Evolutionary conservation across 2,888 invertebrate species (phyloP), one percentile per base, ranked within the genome.

Genomic region (Altica lythri): DNA sequence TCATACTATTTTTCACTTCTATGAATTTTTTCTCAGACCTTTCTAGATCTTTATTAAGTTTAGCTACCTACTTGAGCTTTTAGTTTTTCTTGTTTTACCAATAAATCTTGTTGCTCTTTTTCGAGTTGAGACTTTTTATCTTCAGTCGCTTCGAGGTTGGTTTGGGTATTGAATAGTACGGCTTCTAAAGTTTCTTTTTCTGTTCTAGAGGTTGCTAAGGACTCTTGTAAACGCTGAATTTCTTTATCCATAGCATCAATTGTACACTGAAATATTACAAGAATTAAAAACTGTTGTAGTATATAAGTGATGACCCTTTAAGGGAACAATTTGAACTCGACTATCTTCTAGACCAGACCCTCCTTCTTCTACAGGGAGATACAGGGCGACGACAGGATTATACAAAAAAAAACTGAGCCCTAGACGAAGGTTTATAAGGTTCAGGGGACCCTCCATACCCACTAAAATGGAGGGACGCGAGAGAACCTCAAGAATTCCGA

Each of bases 141-240:
- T 61, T 90, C 90, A 0, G 86, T 83, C 10, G 88, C 84, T 70
- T 92, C 92, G 43, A 92, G 74, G 73, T 89, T 86, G 54, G 88
- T 90, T 69, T 92, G 89, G 0, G 91, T 88, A 64, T 93, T 92
- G 69, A 90, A 92, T 18, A 93, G 77, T 18, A 90, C 88, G 0
- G 88, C 89, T 73, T 93, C 93, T 14, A 96, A 77, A 0, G 90
- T 86, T 71, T 95, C 93, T 73, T 95, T 95, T 75, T 95, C 94
- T 1, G 90, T 89, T 9, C 93, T 84, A 38, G 92, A 76, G 0
- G 90, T 86, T 1, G 92, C 90, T 29, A 94, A 78, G 67, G 90
- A 86, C 72, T 95, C 92, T 76, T 89, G 86, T 16, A 89, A 74
- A 40, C 90, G 84, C 68, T 92, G 91, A 40, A 89, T 83, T 71